These are phyloP conservation scores for Dinoponera quadriceps DNA, from an alignment of 1,140 invertebrate genomes.

Conservation along the genomic window DNA sequence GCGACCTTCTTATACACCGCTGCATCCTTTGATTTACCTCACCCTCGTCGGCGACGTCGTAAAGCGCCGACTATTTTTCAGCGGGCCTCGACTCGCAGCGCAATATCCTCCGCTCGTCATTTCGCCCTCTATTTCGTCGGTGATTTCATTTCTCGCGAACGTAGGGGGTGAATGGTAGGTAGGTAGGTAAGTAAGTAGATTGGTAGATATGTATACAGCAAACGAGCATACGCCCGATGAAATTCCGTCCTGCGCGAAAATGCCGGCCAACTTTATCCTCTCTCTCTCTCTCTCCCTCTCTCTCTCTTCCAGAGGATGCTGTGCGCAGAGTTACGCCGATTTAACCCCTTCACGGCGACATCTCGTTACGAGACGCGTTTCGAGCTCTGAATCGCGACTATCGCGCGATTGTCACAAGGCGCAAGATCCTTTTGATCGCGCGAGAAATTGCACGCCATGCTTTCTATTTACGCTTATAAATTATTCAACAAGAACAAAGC, in stretches of 20 bases:
- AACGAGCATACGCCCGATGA: constrained; percentile 6
- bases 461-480: not conserved
- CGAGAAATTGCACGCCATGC: not conserved
- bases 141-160: constrained; percentile 40
- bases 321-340: not conserved
- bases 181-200: not conserved
- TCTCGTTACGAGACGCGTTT: not conserved
- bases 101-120: constrained; percentile 30
- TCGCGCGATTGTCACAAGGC: too few relatives aligned
- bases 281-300: not conserved
- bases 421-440: not conserved
- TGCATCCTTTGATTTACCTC: too few relatives aligned
- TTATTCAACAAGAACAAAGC: not conserved
- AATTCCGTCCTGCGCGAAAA: not conserved
- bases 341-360: not conserved
- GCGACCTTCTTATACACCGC: not conserved
- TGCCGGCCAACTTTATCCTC: not conserved
- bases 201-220: not conserved
- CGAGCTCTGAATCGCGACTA: not conserved
- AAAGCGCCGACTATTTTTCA: constrained; percentile 25
- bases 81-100: not conserved
- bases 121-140: constrained; percentile 10
- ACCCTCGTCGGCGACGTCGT: not conserved
- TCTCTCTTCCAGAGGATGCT: too few relatives aligned
- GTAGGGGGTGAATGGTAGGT: not conserved